These are phyloP conservation scores for Danio rerio DNA, from an alignment of 2,113 vertebrate species.

Conservation along the genomic window GRCz12tu NC_133197.1:33778501-33779000, in stretches of 20 bases:
- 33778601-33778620: too few species aligned
- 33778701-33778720: too few species aligned
- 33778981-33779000: slow-evolving; percentile 25
- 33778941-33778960: slow-evolving; percentile 56
- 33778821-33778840: slow-evolving; percentile 27
- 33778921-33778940: slow-evolving; percentile 41
- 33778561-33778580: too few species aligned
- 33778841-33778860: slow-evolving; percentile 28
- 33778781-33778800: background rate
- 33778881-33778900: slow-evolving; percentile 32
- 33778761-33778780: background rate
- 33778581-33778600: too few species aligned
- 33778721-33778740: too few species aligned
- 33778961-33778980: slow-evolving; percentile 51
- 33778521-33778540: too few species aligned
- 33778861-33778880: slow-evolving; percentile 47
- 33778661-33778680: too few species aligned
- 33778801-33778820: background rate
- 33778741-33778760: slow-evolving; percentile 1
- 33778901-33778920: slow-evolving; percentile 12
- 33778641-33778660: too few species aligned
- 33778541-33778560: too few species aligned
- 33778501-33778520: too few species aligned
- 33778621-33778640: too few species aligned
- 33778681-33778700: too few species aligned